Percentiles rank a stretch among this genome's conserved stretches.
phyloP scores from a whole-genome alignment of 2,888 invertebrate species.

The Chouioia cunea region DNA sequence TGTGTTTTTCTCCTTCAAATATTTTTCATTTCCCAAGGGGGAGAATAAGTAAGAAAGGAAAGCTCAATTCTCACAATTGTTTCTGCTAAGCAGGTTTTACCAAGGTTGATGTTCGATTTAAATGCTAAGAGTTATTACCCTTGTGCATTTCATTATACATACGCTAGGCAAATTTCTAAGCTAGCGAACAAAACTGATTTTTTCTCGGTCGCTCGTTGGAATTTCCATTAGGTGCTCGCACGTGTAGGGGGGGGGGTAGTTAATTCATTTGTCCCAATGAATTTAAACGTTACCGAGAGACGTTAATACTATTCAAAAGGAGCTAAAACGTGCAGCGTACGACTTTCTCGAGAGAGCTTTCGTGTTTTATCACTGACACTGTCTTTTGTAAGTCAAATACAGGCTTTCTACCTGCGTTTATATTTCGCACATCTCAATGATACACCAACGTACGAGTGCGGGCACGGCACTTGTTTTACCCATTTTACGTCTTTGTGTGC shows the following conservation, averaged over 20 bases:
- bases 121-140: not conserved
- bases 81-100: slow-evolving; percentile 18
- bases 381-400: slow-evolving; percentile 48
- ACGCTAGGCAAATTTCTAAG: too few species aligned
- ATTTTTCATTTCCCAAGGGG: slow-evolving; percentile 25
- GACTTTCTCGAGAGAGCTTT: slow-evolving; percentile 39
- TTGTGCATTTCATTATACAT: too few species aligned
- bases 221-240: slow-evolving; percentile 35
- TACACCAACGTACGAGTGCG: too few species aligned
- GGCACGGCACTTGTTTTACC: not conserved
- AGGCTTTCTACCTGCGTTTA: not conserved
- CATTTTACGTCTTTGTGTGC: not conserved
- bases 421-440: not conserved
- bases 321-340: not conserved
- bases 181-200: slow-evolving; percentile 8
- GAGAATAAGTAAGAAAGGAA: not conserved
- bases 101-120: slow-evolving; percentile 7
- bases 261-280: slow-evolving; percentile 42
- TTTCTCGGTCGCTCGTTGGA: slow-evolving; percentile 31
- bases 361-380: slow-evolving; percentile 43
- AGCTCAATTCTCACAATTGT: slow-evolving; percentile 27
- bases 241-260: slow-evolving; percentile 15
- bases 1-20: slow-evolving; percentile 5
- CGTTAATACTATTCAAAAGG: slow-evolving; percentile 41
- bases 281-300: slow-evolving; percentile 39